Conservation (phyloP, 2,888 invertebrate genomes). For the Thera obeliscata region DNA sequence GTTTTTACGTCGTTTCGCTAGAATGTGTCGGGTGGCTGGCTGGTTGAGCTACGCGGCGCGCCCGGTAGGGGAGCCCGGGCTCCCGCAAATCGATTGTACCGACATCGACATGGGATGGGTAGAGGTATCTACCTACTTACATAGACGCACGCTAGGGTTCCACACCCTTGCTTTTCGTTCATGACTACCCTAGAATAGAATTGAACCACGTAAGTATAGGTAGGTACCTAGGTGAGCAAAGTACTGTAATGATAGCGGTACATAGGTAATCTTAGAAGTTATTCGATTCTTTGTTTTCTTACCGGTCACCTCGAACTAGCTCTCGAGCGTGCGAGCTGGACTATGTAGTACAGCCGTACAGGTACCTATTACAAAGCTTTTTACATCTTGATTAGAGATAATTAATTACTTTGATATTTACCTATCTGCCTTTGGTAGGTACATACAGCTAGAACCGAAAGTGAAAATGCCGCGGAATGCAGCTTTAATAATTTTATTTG, state of each 20-base stretch:
- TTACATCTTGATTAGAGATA: no score
- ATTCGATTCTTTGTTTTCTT: constrained; percentile 53
- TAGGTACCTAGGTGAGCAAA: background rate
- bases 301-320: constrained; percentile 63
- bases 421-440: no score
- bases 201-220: constrained; percentile 19
- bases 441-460: no score
- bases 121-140: constrained; percentile 38
- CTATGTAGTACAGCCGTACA: background rate
- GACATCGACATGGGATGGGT: constrained; percentile 53
- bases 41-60: constrained; percentile 43
- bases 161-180: constrained; percentile 65
- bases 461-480: no score
- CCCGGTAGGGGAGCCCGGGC: constrained; percentile 65
- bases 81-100: constrained; percentile 77
- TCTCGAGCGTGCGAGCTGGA: constrained; percentile 2
- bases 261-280: no score
- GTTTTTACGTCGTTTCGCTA: constrained; percentile 67
- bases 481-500: no score
- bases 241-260: constrained; percentile 19
- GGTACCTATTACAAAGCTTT: no score
- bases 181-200: background rate
- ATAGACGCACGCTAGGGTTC: constrained; percentile 48
- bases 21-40: constrained; percentile 55
- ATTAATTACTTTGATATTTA: no score